These are phyloP conservation scores for Meandrina meandrites DNA, from an alignment of 92 coral and sea anemone genomes.

Conservation along the genomic window DNA sequence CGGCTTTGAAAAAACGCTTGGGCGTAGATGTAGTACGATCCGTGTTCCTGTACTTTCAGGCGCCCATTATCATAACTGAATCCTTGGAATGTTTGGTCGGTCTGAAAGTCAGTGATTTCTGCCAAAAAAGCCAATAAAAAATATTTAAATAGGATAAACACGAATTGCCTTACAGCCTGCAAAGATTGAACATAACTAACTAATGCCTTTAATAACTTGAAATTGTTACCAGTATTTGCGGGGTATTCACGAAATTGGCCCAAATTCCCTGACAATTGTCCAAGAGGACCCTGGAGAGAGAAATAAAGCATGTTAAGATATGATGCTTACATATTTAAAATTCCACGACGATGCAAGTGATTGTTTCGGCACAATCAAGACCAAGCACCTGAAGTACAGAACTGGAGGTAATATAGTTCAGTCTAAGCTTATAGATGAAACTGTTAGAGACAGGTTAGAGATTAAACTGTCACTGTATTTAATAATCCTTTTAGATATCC, in stretches of 20 bases:
- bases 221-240: neutral
- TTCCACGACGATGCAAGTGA: no score
- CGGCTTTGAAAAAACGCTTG: neutral
- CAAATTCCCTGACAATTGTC: neutral
- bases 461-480: no score
- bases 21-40: neutral
- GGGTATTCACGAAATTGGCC: neutral
- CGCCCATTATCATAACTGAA: neutral
- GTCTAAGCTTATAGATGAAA: no score
- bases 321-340: no score
- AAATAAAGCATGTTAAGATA: no score
- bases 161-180: neutral
- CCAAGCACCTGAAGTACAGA: no score
- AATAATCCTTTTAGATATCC: no score
- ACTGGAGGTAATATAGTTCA: no score
- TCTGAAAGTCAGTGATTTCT: neutral
- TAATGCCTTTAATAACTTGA: neutral
- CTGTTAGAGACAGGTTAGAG: no score
- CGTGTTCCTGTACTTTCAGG: neutral
- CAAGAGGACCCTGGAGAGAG: neutral
- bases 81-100: constrained; percentile 8
- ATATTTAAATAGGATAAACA: no score
- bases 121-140: neutral
- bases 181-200: neutral
- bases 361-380: no score